These are phyloP conservation scores for Psettodes erumei DNA, from an alignment of 2,113 vertebrate species.

Conservation along the genomic window DNA sequence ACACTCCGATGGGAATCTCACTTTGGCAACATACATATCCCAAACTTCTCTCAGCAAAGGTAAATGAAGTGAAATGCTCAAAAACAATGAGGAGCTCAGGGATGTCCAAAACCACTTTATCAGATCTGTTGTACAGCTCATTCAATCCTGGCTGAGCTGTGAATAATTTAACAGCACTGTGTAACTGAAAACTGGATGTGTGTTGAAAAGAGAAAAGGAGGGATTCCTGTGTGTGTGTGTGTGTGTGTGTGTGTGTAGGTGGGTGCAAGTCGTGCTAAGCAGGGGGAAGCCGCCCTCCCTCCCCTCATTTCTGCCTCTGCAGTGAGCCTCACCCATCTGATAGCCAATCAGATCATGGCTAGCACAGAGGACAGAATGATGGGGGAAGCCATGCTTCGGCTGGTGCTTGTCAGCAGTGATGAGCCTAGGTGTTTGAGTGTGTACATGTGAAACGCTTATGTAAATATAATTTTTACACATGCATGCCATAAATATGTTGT, in stretches of 20 bases:
- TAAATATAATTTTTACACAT: slow-evolving; percentile 1
- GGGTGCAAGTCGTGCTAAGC: slow-evolving; percentile 44
- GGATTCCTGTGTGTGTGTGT: slow-evolving; percentile 66
- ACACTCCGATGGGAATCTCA: slow-evolving; percentile 56
- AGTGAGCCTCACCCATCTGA: slow-evolving; percentile 78
- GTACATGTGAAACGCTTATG: neutral
- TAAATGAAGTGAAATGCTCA: slow-evolving; percentile 41
- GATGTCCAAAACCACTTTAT: neutral
- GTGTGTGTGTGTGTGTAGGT: slow-evolving; percentile 13
- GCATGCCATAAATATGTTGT: neutral
- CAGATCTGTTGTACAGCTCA: neutral
- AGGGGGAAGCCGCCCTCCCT: slow-evolving; percentile 55
- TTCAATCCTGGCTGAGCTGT: slow-evolving; percentile 23
- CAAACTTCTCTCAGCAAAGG: slow-evolving; percentile 14
- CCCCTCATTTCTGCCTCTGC: slow-evolving; percentile 73
- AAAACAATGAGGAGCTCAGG: neutral
- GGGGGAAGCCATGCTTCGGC: slow-evolving; percentile 62
- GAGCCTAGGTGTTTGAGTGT: slow-evolving; percentile 49
- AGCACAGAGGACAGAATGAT: slow-evolving; percentile 40
- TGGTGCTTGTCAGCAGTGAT: slow-evolving; percentile 59
- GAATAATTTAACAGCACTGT: slow-evolving; percentile 56
- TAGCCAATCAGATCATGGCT: slow-evolving; percentile 73
- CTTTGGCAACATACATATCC: slow-evolving; percentile 18
- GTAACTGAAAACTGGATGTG: slow-evolving; percentile 36
- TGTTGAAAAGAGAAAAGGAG: slow-evolving; percentile 44